phyloP scores from a whole-genome alignment of 2,113 vertebrate species.

The Silurus asotus region DNA sequence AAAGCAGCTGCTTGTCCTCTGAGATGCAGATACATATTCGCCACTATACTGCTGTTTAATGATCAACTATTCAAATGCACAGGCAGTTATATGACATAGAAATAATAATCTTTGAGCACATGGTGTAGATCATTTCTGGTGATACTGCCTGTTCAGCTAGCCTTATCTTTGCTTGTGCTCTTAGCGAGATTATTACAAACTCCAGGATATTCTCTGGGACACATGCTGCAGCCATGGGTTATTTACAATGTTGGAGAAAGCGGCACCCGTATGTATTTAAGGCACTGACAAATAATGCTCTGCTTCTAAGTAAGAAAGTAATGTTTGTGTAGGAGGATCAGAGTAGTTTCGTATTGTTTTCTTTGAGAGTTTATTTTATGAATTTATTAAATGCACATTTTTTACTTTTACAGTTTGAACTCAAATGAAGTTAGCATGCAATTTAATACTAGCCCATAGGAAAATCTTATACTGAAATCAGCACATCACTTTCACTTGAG shows the following conservation, averaged over 20 bases:
- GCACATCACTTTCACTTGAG: neutral
- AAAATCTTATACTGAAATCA: neutral
- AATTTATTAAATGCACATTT: neutral
- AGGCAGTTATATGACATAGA: constrained; percentile 26
- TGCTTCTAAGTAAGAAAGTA: neutral
- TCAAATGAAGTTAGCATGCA: neutral
- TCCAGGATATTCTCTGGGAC: constrained; percentile 24
- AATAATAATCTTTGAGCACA: constrained; percentile 42
- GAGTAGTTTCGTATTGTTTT: neutral
- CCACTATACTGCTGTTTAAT: constrained; percentile 46
- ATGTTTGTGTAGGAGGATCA: neutral
- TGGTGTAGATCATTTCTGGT: constrained; percentile 33
- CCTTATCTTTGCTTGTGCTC: neutral
- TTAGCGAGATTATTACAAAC: constrained; percentile 15
- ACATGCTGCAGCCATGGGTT: constrained; percentile 14
- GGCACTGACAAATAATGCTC: constrained; percentile 10
- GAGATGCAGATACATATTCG: constrained; percentile 50
- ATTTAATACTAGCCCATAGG: neutral
- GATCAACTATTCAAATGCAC: constrained; percentile 49
- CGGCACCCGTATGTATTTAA: constrained; percentile 2
- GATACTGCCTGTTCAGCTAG: constrained; percentile 18
- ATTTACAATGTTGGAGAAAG: constrained; percentile 24
- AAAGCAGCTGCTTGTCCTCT: constrained; percentile 69
- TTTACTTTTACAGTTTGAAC: neutral
- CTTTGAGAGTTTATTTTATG: neutral